Percentiles rank a stretch among this genome's conserved stretches.
phyloP scores from a whole-genome alignment of 2,113 vertebrate species.

The Anolis carolinensis region DNA sequence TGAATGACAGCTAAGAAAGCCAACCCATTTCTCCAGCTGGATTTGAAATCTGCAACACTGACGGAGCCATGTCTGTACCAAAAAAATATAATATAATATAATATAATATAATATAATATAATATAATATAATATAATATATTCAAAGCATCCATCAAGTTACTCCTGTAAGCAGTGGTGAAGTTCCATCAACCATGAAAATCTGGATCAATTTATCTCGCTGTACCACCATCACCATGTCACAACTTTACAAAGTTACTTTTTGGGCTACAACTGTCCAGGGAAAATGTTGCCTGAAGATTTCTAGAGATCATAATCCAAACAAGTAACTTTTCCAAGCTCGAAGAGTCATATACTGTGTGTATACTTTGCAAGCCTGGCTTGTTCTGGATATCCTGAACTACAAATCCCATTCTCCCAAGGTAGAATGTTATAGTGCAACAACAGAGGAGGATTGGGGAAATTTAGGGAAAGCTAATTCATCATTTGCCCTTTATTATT shows the following conservation, averaged over 20 bases:
- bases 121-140: background rate
- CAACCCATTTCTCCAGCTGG: slow-evolving; percentile 91
- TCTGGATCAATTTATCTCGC: too few relatives aligned
- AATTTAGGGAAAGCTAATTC: background rate
- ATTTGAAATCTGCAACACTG: slow-evolving; percentile 89
- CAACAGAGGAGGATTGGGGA: too few relatives aligned
- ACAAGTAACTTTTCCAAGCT: too few relatives aligned
- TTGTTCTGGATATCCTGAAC: background rate
- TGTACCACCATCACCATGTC: too few relatives aligned
- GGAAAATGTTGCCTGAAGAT: too few relatives aligned
- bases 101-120: too few relatives aligned
- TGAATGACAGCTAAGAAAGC: slow-evolving; percentile 90
- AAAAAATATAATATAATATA: too few relatives aligned
- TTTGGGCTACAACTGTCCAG: too few relatives aligned
- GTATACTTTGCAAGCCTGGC: background rate
- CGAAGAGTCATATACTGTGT: background rate
- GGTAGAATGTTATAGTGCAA: background rate
- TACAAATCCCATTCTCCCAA: background rate
- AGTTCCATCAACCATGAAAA: too few relatives aligned
- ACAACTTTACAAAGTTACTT: too few relatives aligned
- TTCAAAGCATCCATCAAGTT: background rate
- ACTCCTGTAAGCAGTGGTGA: background rate
- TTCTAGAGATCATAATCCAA: too few relatives aligned
- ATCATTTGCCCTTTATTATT: background rate
- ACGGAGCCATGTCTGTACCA: slow-evolving; percentile 80